Evolutionary conservation across 2,888 invertebrate genomes (phyloP).

Genomic region (Autographa pulchrina): DNA sequence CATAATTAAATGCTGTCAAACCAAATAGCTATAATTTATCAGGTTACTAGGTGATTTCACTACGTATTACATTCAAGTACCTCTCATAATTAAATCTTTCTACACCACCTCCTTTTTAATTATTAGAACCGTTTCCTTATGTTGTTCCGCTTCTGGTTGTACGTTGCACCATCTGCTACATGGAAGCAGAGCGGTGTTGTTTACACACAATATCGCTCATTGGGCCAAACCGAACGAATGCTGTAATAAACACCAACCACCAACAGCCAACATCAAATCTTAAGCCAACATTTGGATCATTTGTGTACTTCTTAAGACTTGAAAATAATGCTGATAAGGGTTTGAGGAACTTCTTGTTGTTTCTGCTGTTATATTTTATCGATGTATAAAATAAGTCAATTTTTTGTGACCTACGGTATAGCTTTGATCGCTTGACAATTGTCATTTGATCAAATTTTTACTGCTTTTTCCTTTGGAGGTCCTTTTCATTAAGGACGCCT

Average conservation of each 20-base stretch:
- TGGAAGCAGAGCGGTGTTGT: conserved; percentile 73
- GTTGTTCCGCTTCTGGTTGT: conserved; percentile 29
- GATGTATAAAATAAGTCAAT: too few species aligned
- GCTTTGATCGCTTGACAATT: too few species aligned
- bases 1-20: too few species aligned
- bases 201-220: conserved; percentile 85
- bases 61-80: too few species aligned
- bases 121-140: background rate
- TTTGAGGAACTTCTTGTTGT: background rate
- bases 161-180: conserved; percentile 56
- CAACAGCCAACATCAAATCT: conserved; percentile 38
- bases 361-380: background rate
- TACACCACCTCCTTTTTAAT: too few species aligned
- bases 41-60: too few species aligned
- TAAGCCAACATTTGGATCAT: conserved; percentile 50
- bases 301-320: conserved; percentile 25
- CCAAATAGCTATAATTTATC: too few species aligned
- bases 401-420: too few species aligned
- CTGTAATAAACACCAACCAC: conserved; percentile 71
- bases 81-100: too few species aligned
- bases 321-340: background rate
- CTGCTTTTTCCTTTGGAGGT: too few species aligned
- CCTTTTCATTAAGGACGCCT: too few species aligned
- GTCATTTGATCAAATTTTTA: too few species aligned
- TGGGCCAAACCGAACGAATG: conserved; percentile 77